Evolutionary conservation across 1,140 invertebrate species (phyloP), one percentile per base, ranked within the genome.

Genomic region (Drosophila lacteicornis): DNA sequence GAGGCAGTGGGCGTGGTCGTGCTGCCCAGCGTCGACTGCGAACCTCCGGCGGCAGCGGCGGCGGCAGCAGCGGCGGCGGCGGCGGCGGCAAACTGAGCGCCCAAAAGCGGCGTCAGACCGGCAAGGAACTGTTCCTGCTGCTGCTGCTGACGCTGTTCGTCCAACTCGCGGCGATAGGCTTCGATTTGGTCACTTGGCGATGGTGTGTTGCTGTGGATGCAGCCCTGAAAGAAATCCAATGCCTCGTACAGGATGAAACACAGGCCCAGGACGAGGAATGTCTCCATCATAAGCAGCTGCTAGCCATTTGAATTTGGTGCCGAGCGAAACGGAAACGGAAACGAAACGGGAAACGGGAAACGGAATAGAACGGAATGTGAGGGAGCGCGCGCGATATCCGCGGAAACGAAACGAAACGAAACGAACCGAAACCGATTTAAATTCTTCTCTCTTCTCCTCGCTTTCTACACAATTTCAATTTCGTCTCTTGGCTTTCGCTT

Each of bases 211-310:
- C 91, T 93, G 79, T 93, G 88, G 15, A 91, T 91, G 82, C 92
- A 93, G 87, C 92, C 92, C 91, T 93, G 92, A 91, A 93, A 92
- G 79, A 93, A 93, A 91, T 93, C 92, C 90, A 93, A 92, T 90
- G 92, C 92, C 91, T 93, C 92, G 84, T 93, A 93, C 69, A 93
- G 86, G 75, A 93, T 92, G 85, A 93, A 93, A 92, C 92, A 93
- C 82, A 93, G 84, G 76, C 92, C 92, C 69, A 93, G 91, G 81
- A 93, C 92, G 91, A 93, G 84, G 85, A 93, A 93, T 92, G 92
- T 93, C 91, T 93, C 92, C 92, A 93, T 93, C 92, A 92, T 93
- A 92, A 82, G 75, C 78, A 91, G 79, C 79, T 87, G 71, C 80
- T 69, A 87, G 86, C 91, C 87, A 92, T 91, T 80, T 83, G 82